Base-by-base conservation (phyloP, 2,888 invertebrate genomes). In the Drosophila tanythrix region DNA sequence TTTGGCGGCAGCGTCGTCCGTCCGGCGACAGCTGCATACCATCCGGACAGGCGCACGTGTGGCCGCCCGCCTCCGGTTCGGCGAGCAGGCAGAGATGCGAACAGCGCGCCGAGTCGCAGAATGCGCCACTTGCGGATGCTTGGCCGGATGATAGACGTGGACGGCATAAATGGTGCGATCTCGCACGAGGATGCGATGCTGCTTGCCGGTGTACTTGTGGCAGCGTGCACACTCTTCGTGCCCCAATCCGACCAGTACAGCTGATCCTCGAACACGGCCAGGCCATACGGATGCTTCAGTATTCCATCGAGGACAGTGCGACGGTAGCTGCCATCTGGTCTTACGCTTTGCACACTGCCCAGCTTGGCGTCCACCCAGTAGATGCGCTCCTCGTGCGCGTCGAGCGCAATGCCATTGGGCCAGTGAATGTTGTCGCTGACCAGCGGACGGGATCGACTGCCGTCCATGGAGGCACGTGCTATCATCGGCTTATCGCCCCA, bases 211-310 rank as follows among this genome's bases (percentile, higher is more conserved):
- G 83, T 97, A 95, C 91, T 98, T 98, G 90, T 97, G 95, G 59
- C 96, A 96, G 95, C 95, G 81, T 96, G 95, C 13, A 98, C 94
- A 36, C 96, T 95, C 85, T 95, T 95, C 0, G 96, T 95, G 0
- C 94, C 94, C 97, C 97, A 97, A 92, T 99, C 98, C 51, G 97
- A 97, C 98, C 98, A 99, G 93, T 96, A 99, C 0, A 99, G 92
- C 2, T 94, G 94, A 92, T 98, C 96, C 93, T 98, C 98, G 91
- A 98, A 98, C 1, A 99, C 95, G 0, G 97, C 95, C 74, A 99
- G 94, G 0, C 97, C 95, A 92, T 96, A 97, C 0, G 98, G 98
- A 92, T 97, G 96, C 78, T 95, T 95, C 21, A 96, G 94, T 0
- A 95, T 94, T n/a, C 94, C 95, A 82, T 95, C 92, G 2, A 95